A percentile compares a stretch with the other conserved stretches of the same genome.
phyloP scores from a whole-genome alignment of 2,888 invertebrate species.

The Hydraecia micacea region DNA sequence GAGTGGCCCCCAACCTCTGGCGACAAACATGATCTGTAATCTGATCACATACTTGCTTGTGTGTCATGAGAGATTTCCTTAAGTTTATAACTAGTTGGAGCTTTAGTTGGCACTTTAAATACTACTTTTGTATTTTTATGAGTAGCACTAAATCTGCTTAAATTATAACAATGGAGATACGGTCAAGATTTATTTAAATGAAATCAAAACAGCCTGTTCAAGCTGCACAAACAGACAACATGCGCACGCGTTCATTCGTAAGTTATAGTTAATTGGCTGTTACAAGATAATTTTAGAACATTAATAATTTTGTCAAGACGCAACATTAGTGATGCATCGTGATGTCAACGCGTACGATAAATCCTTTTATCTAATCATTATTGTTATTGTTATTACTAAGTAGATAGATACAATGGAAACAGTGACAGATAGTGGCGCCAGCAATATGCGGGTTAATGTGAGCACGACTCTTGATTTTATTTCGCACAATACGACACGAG shows the following conservation, averaged over 20 bases:
- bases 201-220: constrained; percentile 24
- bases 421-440: constrained; percentile 80
- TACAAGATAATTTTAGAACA: constrained; percentile 66
- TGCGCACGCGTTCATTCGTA: constrained; percentile 55
- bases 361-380: constrained; percentile 74
- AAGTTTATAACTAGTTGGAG: neutral
- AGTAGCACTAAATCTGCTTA: neutral
- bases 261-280: constrained; percentile 61
- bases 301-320: constrained; percentile 68
- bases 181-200: neutral
- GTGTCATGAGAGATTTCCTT: constrained; percentile 49
- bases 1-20: constrained; percentile 58
- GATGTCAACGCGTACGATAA: constrained; percentile 72
- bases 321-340: constrained; percentile 66
- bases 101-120: neutral
- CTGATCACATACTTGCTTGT: constrained; percentile 50
- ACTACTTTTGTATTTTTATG: constrained; percentile 10
- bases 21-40: constrained; percentile 57
- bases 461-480: constrained; percentile 73
- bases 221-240: constrained; percentile 39
- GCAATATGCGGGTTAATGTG: constrained; percentile 84
- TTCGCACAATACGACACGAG: constrained; percentile 62
- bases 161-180: neutral
- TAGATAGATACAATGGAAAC: constrained; percentile 75
- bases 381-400: constrained; percentile 73